Evolutionary conservation across 2,888 invertebrate species (phyloP), one percentile per base, ranked within the genome.

Genomic region (Coremacera marginata): DNA sequence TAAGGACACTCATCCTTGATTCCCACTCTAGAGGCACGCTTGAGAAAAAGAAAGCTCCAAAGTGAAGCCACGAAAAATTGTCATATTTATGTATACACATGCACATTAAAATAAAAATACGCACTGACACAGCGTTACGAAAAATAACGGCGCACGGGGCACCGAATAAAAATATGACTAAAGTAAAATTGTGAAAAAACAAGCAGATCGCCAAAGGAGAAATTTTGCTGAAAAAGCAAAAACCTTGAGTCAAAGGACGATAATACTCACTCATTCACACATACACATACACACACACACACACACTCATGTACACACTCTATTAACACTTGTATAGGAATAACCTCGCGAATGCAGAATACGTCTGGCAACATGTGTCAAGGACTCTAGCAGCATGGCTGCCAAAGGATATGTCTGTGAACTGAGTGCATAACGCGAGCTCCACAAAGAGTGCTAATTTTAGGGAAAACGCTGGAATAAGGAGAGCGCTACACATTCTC

Each of bases 301-400:
- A n/a, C 65, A 25, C 49, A 57, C 76, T 60, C 27, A 14, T 63
- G 31, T 31, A 16, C 77, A 74, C 27, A 75, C 70, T n/a, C n/a
- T n/a, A 22, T 9, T 16, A 22, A 65, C 55, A 22, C 44, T 34
- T 11, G 11, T 44, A 44, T 11, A 44, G 7, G 44, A 2, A 44
- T 14, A 44, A 44, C 27, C 27, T 22, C 57, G 16, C 11, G 5
- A 62, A 52, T 74, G 74, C 65, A 70, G 52, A 70, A 70, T 44
- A 65, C 63, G 76, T 70, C 76, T 70, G 70, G 67, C 73, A 62
- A 60, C 84, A 86, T 83, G 85, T 82, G 19, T 51, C 9, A 22
- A n/a, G 25, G 52, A 70, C 22, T 44, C 44, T 9, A 9, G 62
- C 19, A 49, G 72, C 25, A 25, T 27, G 11, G 34, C 81, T 57